Evolutionary conservation across 37 sponge, comb jelly and placozoan species (phyloP).

Genomic region (Eunapius fragilis): DNA sequence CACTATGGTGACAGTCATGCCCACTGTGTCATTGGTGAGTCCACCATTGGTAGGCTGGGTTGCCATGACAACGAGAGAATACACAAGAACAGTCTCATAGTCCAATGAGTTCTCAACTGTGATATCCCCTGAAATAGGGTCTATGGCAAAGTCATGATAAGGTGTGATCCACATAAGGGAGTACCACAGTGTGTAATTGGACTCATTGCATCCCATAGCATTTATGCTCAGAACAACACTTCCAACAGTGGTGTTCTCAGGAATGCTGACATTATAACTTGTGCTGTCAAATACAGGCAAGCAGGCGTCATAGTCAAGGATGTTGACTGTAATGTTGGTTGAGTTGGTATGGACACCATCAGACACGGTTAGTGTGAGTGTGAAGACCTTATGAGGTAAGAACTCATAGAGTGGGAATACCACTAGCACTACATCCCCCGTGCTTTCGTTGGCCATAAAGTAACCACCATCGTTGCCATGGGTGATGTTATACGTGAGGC

Average conservation of each 20-base stretch:
- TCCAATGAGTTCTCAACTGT: conserved; percentile 28
- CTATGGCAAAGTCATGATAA: conserved; percentile 24
- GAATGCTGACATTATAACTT: conserved; percentile 45
- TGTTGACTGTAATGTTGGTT: conserved; percentile 4
- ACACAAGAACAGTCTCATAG: conserved; percentile 9
- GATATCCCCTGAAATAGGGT: conserved; percentile 31
- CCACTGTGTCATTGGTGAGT: conserved; percentile 7
- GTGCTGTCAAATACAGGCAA: conserved; percentile 43
- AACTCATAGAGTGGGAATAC: conserved; percentile 22
- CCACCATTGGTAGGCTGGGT: conserved; percentile 1
- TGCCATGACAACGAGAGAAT: conserved; percentile 34
- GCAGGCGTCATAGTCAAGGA: conserved; percentile 49
- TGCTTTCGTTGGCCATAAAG: conserved; percentile 21
- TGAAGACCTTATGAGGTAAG: neutral
- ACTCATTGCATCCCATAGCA: conserved; percentile 55
- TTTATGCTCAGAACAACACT: conserved; percentile 33
- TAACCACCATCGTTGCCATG: conserved; percentile 28
- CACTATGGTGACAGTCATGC: conserved; percentile 25
- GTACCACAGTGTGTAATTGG: conserved; percentile 22
- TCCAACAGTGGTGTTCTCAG: conserved; percentile 42
- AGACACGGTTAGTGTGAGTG: conserved; percentile 10
- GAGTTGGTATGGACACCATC: conserved; percentile 31
- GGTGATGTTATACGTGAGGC: conserved; percentile 17
- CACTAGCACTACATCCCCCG: conserved; percentile 22
- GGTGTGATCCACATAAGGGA: conserved; percentile 19